Evolutionary conservation across 2,797 vertebrate genomes (phyloP).

Genomic region (Enteromius paludinosus): DNA sequence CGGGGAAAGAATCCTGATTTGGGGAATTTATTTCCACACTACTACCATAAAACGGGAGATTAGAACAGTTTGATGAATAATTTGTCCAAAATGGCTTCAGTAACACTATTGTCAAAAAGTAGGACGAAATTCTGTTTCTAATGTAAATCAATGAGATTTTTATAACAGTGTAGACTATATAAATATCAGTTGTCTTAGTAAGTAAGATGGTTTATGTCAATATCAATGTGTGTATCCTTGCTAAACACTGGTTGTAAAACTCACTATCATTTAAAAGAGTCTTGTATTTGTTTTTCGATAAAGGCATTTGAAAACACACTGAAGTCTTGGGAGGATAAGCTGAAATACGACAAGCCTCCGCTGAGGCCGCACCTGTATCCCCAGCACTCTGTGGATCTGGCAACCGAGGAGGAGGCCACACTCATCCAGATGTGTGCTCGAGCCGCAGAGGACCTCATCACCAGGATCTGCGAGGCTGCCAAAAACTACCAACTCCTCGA

Average conservation of each 20-base stretch:
- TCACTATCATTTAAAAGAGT: not conserved
- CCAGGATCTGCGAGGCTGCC: conserved; percentile 96
- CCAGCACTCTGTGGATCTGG: conserved; percentile 92
- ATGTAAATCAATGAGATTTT: too few species aligned
- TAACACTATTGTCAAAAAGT: too few species aligned
- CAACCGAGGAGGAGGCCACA: conserved; percentile 88
- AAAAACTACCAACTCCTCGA: conserved; percentile 92
- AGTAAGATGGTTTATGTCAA: not conserved
- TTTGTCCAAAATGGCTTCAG: not conserved
- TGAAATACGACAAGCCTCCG: conserved; percentile 92
- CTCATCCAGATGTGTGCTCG: conserved; percentile 91
- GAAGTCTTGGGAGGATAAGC: conserved; percentile 98
- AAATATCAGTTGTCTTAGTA: too few species aligned
- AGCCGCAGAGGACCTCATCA: conserved; percentile 94
- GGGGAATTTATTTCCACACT: not conserved
- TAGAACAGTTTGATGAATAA: not conserved
- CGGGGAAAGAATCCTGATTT: too few species aligned
- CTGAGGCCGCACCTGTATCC: conserved; percentile 90
- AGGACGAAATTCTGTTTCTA: too few species aligned
- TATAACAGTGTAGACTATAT: too few species aligned
- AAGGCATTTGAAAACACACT: conserved; percentile 97
- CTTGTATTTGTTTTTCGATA: conserved; percentile 22
- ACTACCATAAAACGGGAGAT: not conserved
- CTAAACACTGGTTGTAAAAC: not conserved
- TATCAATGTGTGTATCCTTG: not conserved